Evolutionary conservation across 2,113 vertebrate species (phyloP), one percentile per base, ranked within the genome.

Genomic region (Panurus biarmicus): DNA sequence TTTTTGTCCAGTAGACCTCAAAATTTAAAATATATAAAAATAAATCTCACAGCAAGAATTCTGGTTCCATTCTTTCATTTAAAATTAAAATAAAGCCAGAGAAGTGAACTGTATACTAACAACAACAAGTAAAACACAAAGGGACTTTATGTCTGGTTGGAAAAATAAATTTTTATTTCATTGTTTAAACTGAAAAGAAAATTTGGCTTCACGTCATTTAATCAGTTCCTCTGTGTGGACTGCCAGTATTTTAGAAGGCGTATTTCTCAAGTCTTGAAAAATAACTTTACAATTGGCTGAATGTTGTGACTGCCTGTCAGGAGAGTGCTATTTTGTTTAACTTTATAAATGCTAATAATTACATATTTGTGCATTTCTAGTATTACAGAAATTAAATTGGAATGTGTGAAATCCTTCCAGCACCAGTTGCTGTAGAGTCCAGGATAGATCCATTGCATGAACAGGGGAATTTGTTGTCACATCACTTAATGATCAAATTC

Each of bases 221-320:
- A 72, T 87, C 33, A 48, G 0, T 69, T 88, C 12, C 3, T 67
- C 36, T 61, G 0, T 11, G 1, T 36, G 8, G 20, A 24, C 22
- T 72, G 25, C n/a, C 23, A 47, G 7, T 61, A 53, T 54, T 73
- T 81, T 15, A 64, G 40, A 58, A 58, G 47, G 28, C 3, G 4
- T 11, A 31, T 70, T 89, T 93, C 45, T 85, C 19, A 70, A 48
- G 21, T 51, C 28, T 54, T 77, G 60, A 58, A 79, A 76, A 87
- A 42, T 42, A 57, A 45, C 35, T 75, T 62, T 7, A 53, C 33
- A 62, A 29, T 24, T 84, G 85, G 10, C 33, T 72, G 33, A 40
- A 48, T 69, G 15, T 53, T 74, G 24, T 66, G 23, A 20, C 47
- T 66, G 17, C 47, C 80, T 95, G 60, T 89, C 42, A 64, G 36